Evolutionary conservation across 2,113 vertebrate genomes (phyloP).

Genomic region (Butorides virescens): DNA sequence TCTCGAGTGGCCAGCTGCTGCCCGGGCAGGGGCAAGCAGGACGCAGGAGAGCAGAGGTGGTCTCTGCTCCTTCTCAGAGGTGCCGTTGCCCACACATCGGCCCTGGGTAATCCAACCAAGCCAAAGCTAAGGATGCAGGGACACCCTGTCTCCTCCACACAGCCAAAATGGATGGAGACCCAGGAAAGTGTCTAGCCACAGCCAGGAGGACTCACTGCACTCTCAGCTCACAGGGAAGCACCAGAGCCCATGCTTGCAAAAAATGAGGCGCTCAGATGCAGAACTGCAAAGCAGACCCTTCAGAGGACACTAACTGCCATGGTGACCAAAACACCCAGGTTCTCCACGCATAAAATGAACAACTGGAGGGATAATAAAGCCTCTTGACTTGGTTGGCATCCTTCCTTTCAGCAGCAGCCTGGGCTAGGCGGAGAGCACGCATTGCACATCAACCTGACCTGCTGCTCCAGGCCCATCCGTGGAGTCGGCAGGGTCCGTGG

Average conservation of each 20-base stretch:
- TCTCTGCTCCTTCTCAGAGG: background rate
- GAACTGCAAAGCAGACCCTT: background rate
- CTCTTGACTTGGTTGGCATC: rapidly evolving
- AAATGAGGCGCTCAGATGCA: background rate
- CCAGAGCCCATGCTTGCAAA: background rate
- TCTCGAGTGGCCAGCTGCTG: background rate
- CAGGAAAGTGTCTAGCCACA: background rate
- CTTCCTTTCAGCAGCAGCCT: background rate
- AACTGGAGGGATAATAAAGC: background rate
- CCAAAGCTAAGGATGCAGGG: background rate
- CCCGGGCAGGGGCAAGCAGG: background rate
- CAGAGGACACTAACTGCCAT: background rate
- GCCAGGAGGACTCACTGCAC: background rate
- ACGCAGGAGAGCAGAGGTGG: background rate
- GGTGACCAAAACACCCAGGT: background rate
- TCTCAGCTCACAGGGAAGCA: background rate
- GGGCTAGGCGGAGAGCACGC: background rate
- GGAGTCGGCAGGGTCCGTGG: rapidly evolving
- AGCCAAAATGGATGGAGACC: background rate
- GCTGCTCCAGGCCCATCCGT: background rate
- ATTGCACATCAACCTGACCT: background rate
- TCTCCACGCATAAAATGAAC: background rate
- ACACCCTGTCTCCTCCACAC: background rate
- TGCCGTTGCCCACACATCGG: background rate
- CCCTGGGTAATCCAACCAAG: background rate